These are phyloP conservation scores for Gymnothorax javanicus DNA, from an alignment of 2,797 vertebrate species.

Conservation along the genomic window DNA sequence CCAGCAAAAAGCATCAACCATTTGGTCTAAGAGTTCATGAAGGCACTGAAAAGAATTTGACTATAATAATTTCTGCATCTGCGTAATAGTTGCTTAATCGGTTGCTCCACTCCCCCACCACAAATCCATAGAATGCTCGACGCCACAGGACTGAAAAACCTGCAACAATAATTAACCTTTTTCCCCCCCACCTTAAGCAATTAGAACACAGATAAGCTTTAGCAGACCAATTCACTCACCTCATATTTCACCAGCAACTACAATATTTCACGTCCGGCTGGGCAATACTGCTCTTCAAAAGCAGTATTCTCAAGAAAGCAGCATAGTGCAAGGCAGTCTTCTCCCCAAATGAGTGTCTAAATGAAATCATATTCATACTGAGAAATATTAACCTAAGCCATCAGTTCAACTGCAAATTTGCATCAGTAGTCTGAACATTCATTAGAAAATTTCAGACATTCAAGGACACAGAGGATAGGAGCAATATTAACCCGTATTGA, in stretches of 20 bases:
- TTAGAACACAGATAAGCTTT: conserved; percentile 58
- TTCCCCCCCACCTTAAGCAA: conserved; percentile 51
- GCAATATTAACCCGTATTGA: neutral
- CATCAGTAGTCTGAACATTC: neutral
- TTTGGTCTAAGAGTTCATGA: neutral
- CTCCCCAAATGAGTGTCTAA: neutral
- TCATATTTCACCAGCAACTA: neutral
- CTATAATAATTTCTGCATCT: neutral
- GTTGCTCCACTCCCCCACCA: conserved; percentile 29
- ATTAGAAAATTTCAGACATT: neutral
- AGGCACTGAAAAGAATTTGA: neutral
- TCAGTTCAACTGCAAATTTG: neutral
- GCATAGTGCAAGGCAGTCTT: neutral
- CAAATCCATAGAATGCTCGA: conserved; percentile 36
- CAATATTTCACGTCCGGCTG: neutral
- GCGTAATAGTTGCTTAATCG: neutral
- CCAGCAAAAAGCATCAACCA: neutral
- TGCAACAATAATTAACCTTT: conserved; percentile 47
- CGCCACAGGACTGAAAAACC: conserved; percentile 19
- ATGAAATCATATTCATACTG: neutral
- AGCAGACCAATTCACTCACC: conserved; percentile 50
- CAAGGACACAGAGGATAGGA: neutral
- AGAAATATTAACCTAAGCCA: neutral
- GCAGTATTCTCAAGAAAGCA: neutral
- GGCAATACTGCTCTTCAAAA: neutral